phyloP scores from a whole-genome alignment of 2,797 vertebrate genomes.

The Coregonus ussuriensis region DNA sequence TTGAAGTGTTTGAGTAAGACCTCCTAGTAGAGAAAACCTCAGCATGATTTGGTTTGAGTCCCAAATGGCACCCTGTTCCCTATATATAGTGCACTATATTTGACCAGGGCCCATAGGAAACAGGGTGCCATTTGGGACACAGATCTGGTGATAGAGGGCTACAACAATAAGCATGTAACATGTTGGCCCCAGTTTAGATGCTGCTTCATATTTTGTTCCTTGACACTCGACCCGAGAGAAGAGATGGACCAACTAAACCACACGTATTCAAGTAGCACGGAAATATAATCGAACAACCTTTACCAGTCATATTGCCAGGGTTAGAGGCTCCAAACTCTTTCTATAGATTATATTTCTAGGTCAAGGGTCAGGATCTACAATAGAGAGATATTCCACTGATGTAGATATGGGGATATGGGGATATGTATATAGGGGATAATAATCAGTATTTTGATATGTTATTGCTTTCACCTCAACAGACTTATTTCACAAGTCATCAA shows the following conservation, averaged over 20 bases:
- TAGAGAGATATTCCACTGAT: not conserved
- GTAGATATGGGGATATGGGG: not conserved
- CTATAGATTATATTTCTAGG: not conserved
- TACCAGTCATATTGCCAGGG: not conserved
- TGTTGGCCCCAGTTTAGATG: not conserved
- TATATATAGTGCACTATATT: not conserved
- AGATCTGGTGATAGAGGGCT: constrained; percentile 1
- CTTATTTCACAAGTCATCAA: not conserved
- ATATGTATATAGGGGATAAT: not conserved
- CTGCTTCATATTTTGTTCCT: not conserved
- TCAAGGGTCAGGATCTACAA: not conserved
- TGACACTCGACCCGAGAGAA: not conserved
- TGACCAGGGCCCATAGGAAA: not conserved
- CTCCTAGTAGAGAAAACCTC: not conserved
- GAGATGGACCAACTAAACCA: not conserved
- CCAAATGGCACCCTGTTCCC: not conserved
- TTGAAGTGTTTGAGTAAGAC: not conserved
- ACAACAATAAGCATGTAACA: not conserved
- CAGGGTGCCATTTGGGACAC: not conserved
- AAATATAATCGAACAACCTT: not conserved
- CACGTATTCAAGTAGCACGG: not conserved
- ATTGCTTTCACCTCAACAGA: not conserved
- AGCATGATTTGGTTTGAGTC: not conserved
- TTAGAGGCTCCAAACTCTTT: not conserved
- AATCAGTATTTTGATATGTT: not conserved